Evolutionary conservation across 2,113 vertebrate species (phyloP).

Genomic region (Emydura subglobosa): DNA sequence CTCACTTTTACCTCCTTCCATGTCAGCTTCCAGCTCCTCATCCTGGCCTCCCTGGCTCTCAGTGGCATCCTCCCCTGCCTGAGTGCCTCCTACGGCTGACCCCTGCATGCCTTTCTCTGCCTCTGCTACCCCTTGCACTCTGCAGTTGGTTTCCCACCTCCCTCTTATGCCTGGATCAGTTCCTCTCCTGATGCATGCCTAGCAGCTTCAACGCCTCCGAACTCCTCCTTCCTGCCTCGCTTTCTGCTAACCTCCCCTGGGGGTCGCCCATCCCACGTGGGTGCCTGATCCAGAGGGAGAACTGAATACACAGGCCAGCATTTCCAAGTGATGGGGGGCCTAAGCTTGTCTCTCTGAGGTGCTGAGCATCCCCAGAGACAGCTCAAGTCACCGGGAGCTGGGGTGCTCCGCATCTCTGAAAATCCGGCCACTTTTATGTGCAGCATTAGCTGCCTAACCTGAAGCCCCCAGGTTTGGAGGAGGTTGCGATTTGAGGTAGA

Average conservation of each 20-base stretch:
- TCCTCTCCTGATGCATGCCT: not conserved
- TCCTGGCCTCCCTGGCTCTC: no score
- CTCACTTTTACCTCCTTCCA: not conserved
- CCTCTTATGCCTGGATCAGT: not conserved
- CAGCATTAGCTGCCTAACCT: not conserved
- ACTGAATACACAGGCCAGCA: not conserved
- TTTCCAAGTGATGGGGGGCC: not conserved
- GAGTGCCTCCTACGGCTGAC: not conserved
- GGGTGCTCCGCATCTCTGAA: not conserved
- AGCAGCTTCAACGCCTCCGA: not conserved
- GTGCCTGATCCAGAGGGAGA: not conserved
- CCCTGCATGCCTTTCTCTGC: not conserved
- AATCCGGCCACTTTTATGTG: not conserved
- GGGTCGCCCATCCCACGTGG: no score
- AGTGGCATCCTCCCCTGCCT: no score
- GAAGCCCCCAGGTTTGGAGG: not conserved
- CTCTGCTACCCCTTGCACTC: not conserved
- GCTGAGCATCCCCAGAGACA: not conserved
- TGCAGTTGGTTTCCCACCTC: not conserved
- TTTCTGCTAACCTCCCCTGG: no score
- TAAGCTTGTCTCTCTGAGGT: not conserved
- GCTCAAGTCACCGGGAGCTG: not conserved
- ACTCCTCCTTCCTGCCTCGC: not conserved
- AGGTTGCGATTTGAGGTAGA: not conserved
- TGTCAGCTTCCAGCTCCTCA: not conserved